These are phyloP conservation scores for Allolobophora icterica DNA, from an alignment of 2,888 invertebrate species.

Conservation along the genomic window DNA sequence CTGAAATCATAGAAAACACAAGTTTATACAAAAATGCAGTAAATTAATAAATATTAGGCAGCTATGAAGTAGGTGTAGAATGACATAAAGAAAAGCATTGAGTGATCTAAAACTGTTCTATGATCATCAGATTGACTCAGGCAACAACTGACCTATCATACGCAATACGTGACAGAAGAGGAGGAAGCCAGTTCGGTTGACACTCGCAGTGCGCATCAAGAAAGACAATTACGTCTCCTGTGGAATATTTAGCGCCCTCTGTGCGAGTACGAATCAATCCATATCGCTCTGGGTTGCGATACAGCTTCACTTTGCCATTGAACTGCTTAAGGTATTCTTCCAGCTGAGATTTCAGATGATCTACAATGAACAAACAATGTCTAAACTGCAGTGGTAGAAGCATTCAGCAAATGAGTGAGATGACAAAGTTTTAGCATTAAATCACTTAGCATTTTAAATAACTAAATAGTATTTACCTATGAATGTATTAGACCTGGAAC, in stretches of 20 bases:
- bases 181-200: conserved; percentile 94
- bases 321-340: conserved; percentile 50
- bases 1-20: background rate
- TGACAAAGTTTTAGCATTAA: background rate
- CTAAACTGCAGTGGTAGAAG: no score
- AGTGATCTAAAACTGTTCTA: background rate
- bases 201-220: conserved; percentile 95
- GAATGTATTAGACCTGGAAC: no score
- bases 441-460: background rate
- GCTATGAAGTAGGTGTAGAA: no score
- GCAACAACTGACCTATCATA: conserved; percentile 71
- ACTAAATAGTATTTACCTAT: no score
- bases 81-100: no score
- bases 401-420: background rate
- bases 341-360: conserved; percentile 45
- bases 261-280: conserved; percentile 93
- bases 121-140: background rate
- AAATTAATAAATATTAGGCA: no score
- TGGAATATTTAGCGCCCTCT: conserved; percentile 86
- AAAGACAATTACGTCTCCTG: conserved; percentile 93
- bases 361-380: conserved; percentile 64
- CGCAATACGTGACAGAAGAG: conserved; percentile 90
- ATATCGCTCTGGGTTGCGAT: conserved; percentile 86
- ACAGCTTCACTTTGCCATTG: conserved; percentile 85
- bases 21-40: no score